Evolutionary conservation across 2,888 invertebrate species (phyloP).

Genomic region (Neoscelio sp.): DNA sequence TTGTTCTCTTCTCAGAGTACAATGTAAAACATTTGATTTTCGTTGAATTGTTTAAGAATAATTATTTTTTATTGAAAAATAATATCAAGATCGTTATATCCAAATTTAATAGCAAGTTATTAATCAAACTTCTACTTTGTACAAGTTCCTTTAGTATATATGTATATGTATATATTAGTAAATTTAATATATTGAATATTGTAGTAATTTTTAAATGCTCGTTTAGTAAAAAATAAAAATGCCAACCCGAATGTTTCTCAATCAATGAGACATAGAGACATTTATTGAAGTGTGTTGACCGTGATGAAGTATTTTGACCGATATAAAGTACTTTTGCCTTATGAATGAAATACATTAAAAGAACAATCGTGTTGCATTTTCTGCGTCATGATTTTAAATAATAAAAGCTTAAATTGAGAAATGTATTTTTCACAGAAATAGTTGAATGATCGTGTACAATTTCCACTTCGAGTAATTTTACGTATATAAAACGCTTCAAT

Average conservation of each 20-base stretch:
- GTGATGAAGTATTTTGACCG: conserved; percentile 20
- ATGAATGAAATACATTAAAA: conserved; percentile 25
- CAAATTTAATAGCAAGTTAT: too few relatives aligned
- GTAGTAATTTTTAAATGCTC: too few relatives aligned
- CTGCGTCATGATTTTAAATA: conserved; percentile 35
- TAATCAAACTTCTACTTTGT: too few relatives aligned
- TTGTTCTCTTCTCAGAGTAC: too few relatives aligned
- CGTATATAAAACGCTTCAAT: conserved; percentile 40
- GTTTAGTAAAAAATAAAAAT: too few relatives aligned
- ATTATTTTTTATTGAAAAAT: too few relatives aligned
- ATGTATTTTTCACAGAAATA: conserved; percentile 32
- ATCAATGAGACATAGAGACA: conserved; percentile 7
- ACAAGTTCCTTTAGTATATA: too few relatives aligned
- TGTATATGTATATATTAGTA: too few relatives aligned
- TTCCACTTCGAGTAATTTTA: conserved; percentile 49
- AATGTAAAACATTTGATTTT: too few relatives aligned
- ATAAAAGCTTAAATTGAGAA: conserved; percentile 26
- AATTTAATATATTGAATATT: too few relatives aligned
- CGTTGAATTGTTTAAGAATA: too few relatives aligned
- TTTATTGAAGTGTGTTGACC: conserved; percentile 23
- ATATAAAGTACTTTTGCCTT: conserved; percentile 14
- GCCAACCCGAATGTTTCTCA: neutral
- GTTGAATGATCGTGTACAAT: conserved; percentile 38
- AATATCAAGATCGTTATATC: too few relatives aligned
- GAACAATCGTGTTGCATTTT: conserved; percentile 25